Conservation (phyloP, 35 echinoderm and acorn worm genomes). For the Strongylocentrotus purpuratus region DNA sequence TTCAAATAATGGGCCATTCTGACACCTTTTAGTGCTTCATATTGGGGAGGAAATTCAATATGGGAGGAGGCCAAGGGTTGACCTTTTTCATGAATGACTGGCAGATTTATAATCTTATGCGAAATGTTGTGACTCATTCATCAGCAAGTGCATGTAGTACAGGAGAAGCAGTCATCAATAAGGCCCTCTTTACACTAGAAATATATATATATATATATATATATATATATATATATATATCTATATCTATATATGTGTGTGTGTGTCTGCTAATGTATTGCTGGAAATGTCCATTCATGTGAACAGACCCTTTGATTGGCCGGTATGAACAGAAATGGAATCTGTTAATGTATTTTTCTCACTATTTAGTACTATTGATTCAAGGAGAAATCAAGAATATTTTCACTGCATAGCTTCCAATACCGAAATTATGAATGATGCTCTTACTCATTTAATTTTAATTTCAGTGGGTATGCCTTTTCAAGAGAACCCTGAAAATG, state of each 20-base stretch:
- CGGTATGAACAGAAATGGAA: no score
- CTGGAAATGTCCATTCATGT: no score
- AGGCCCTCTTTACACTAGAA: not conserved
- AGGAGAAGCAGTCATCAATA: not conserved
- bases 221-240: not conserved
- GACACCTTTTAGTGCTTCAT: slow-evolving; percentile 7
- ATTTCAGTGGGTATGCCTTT: no score
- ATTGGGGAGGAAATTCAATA: slow-evolving; percentile 42
- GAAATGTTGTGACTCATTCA: slow-evolving; percentile 53
- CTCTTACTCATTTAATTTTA: no score
- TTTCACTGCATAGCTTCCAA: no score
- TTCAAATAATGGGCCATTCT: slow-evolving; percentile 36
- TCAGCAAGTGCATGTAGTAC: slow-evolving; percentile 22
- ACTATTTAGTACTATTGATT: no score
- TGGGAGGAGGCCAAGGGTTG: slow-evolving; percentile 47
- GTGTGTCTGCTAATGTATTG: no score
- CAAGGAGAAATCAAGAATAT: no score
- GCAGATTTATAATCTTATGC: slow-evolving; percentile 52
- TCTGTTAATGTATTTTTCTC: no score
- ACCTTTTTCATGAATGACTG: slow-evolving; percentile 53
- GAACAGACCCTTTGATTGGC: no score
- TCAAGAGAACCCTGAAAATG: no score
- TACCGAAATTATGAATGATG: no score
- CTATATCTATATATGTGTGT: not conserved
- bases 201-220: not conserved